These are phyloP conservation scores for Todiramphus saurophagus DNA, from an alignment of 2,113 vertebrate genomes.

Conservation along the genomic window DNA sequence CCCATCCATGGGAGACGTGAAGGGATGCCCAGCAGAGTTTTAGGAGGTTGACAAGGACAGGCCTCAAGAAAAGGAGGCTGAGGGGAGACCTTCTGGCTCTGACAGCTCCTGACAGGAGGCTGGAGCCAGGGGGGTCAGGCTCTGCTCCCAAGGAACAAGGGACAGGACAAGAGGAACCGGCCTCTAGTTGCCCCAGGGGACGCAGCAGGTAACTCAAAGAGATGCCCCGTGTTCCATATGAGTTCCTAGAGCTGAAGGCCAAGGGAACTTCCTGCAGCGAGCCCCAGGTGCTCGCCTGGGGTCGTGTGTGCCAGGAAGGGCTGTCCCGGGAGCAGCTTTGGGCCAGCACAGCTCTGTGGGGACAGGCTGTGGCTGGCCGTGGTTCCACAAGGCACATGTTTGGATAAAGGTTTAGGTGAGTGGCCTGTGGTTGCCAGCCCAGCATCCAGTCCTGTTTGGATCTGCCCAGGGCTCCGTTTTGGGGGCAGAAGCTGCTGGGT, in stretches of 20 bases:
- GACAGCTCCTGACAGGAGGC: too few species aligned
- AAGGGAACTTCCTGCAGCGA: rapidly evolving
- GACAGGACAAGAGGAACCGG: too few species aligned
- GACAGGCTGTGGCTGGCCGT: background rate
- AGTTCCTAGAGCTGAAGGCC: rapidly evolving
- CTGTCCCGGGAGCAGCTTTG: background rate
- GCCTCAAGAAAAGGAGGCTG: too few species aligned
- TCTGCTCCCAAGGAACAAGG: too few species aligned
- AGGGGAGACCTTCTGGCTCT: too few species aligned
- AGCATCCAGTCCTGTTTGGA: background rate
- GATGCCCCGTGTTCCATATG: background rate
- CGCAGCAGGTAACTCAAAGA: background rate
- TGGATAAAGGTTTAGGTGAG: rapidly evolving
- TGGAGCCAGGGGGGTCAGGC: too few species aligned
- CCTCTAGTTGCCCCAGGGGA: too few species aligned
- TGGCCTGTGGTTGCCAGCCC: background rate
- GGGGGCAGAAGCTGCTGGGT: background rate
- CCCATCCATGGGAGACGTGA: rapidly evolving
- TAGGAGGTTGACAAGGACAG: background rate
- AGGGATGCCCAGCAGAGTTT: background rate
- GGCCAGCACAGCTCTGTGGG: background rate
- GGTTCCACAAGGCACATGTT: rapidly evolving
- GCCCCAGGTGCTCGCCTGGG: too few species aligned
- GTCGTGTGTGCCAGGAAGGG: background rate
- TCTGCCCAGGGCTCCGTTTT: rapidly evolving